Percentiles rank a stretch among this genome's conserved stretches.
phyloP scores from a whole-genome alignment of 2,888 invertebrate species.

The Luperina testacea region DNA sequence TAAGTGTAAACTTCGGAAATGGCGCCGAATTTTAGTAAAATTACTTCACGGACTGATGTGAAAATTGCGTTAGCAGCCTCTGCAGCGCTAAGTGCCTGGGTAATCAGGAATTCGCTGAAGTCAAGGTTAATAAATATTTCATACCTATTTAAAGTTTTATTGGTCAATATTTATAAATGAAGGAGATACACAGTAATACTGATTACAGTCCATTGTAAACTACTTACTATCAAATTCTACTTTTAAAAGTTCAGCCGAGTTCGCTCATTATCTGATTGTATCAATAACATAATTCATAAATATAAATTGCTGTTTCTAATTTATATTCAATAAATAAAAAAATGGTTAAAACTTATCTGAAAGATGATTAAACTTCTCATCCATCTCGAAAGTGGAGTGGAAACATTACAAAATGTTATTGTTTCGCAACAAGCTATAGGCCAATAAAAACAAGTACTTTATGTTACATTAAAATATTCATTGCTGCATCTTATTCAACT shows the following conservation, averaged over 20 bases:
- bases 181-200: neutral
- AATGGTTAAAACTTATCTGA: neutral
- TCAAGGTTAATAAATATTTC: conserved; percentile 81
- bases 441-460: neutral
- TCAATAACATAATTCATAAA: neutral
- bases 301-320: neutral
- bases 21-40: conserved; percentile 95
- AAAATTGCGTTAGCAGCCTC: conserved; percentile 92
- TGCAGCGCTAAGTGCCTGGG: conserved; percentile 91
- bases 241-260: neutral
- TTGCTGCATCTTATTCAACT: neutral
- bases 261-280: neutral
- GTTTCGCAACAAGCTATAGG: neutral
- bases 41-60: conserved; percentile 92
- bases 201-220: neutral
- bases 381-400: neutral
- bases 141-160: neutral
- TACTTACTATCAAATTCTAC: neutral
- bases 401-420: conserved; percentile 2
- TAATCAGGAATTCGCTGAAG: conserved; percentile 88
- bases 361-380: neutral
- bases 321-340: neutral
- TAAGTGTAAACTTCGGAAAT: conserved; percentile 79
- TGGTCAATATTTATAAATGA: neutral
- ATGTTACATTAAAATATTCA: neutral